These are phyloP conservation scores for Urocyon cinereoargenteus DNA, from an alignment of 2,797 vertebrate genomes.

Conservation along the genomic window DNA sequence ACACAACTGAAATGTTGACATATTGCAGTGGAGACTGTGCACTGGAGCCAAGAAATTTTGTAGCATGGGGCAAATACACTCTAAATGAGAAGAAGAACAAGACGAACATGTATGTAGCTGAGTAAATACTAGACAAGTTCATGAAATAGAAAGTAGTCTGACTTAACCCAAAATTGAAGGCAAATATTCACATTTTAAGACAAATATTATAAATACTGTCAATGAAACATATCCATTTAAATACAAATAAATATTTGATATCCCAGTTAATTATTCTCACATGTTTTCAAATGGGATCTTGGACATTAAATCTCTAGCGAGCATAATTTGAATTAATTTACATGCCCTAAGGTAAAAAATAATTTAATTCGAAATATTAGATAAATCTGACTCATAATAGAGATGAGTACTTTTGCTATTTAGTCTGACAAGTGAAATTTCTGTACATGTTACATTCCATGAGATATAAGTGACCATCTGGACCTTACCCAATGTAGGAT, in stretches of 20 bases:
- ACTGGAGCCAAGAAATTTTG: background rate
- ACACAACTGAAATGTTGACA: background rate
- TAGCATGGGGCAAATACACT: background rate
- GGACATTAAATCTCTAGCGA: background rate
- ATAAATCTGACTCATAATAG: conserved; percentile 23
- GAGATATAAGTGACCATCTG: background rate
- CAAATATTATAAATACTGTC: background rate
- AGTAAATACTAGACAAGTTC: background rate
- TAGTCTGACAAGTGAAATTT: conserved; percentile 22
- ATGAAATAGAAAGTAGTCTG: background rate
- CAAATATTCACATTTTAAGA: background rate
- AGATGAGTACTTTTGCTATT: background rate
- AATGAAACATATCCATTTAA: background rate
- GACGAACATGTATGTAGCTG: background rate
- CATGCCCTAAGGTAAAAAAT: background rate
- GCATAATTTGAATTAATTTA: conserved; percentile 7
- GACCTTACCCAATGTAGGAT: background rate
- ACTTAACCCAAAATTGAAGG: background rate
- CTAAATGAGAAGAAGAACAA: background rate
- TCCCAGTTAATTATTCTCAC: background rate
- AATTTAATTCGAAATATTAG: conserved; percentile 30
- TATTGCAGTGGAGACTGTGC: background rate
- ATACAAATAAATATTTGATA: conserved; percentile 30
- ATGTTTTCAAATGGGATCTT: background rate
- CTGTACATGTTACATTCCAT: background rate